Conservation (phyloP, 2,113 vertebrate genomes). For the Rhegmatorhina hoffmannsi region DNA sequence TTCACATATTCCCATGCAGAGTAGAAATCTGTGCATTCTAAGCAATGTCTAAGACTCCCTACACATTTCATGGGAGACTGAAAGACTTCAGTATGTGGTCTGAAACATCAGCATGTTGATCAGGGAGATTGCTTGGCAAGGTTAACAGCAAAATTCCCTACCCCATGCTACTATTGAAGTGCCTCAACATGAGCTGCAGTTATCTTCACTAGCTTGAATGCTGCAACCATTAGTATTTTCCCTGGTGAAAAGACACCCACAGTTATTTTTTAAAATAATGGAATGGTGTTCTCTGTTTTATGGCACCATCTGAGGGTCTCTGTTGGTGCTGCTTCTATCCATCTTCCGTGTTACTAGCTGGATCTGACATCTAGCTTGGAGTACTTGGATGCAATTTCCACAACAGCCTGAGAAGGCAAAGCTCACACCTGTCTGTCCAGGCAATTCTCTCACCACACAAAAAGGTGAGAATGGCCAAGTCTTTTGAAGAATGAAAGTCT, state of each 20-base stretch:
- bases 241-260: not conserved
- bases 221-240: not conserved
- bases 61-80: not conserved
- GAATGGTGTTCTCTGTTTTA: not conserved
- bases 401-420: not conserved
- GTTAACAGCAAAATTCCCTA: not conserved
- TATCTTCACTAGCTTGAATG: not conserved
- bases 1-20: not conserved
- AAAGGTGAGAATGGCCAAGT: not conserved
- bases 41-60: not conserved
- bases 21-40: not conserved
- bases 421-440: fast-evolving
- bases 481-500: not conserved
- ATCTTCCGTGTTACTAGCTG: not conserved
- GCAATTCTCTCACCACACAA: not conserved
- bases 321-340: not conserved
- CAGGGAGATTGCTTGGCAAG: not conserved
- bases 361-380: not conserved
- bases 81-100: not conserved
- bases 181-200: not conserved
- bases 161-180: not conserved
- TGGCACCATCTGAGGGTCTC: not conserved
- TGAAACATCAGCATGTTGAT: not conserved
- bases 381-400: not conserved
- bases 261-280: not conserved